A percentile compares a stretch with the other conserved stretches of the same genome.
phyloP scores from a whole-genome alignment of 64 coral and sea anemone genomes.

The Cladopsammia gracilis region DNA sequence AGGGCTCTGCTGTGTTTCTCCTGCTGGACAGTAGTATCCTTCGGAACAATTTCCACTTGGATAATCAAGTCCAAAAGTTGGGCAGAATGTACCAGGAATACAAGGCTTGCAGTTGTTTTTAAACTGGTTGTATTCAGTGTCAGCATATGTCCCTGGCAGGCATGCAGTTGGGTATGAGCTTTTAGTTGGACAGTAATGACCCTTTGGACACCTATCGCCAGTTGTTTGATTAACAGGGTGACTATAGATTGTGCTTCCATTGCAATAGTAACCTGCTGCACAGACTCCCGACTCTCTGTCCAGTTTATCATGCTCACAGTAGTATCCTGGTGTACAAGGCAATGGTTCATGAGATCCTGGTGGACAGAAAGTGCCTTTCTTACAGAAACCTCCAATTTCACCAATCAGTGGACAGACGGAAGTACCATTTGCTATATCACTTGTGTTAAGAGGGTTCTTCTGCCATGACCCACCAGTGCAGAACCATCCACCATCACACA shows the following conservation, averaged over 20 bases:
- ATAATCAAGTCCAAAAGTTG: constrained; percentile 77
- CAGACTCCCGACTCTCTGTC: constrained; percentile 86
- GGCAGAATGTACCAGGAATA: constrained; percentile 92
- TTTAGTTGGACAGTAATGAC: constrained; percentile 85
- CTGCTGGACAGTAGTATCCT: constrained; percentile 92
- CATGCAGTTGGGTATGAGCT: constrained; percentile 89
- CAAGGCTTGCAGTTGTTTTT: constrained; percentile 95
- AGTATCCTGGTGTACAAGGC: constrained; percentile 95
- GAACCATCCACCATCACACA: constrained; percentile 91
- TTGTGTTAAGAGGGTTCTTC: constrained; percentile 72
- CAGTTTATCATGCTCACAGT: constrained; percentile 88
- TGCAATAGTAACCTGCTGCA: constrained; percentile 95
- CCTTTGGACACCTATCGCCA: constrained; percentile 91
- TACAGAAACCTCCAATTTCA: constrained; percentile 94
- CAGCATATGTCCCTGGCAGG: constrained; percentile 91
- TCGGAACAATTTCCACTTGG: constrained; percentile 95
- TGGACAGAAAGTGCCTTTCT: constrained; percentile 94
- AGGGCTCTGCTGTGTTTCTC: constrained; percentile 87
- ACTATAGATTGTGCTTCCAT: constrained; percentile 90
- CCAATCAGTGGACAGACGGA: constrained; percentile 94
- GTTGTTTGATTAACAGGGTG: constrained; percentile 83
- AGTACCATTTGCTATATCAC: constrained; percentile 83
- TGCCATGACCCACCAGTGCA: constrained; percentile 99
- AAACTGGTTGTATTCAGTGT: constrained; percentile 91
- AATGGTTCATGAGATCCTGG: constrained; percentile 82